These are phyloP conservation scores for Xestia sexstrigata DNA, from an alignment of 2,888 invertebrate species.

Conservation along the genomic window DNA sequence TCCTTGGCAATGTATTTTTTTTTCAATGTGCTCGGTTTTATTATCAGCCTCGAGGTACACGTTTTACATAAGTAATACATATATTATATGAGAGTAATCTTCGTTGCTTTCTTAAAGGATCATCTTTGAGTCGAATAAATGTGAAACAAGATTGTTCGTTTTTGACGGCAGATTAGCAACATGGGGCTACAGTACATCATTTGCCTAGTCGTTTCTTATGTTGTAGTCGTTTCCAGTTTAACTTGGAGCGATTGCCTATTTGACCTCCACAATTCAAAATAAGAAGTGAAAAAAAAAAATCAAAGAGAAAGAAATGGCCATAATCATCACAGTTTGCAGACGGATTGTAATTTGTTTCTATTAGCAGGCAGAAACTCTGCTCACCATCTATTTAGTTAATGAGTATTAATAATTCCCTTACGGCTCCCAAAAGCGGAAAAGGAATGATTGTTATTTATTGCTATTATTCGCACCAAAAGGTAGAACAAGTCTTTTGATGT, in stretches of 20 bases:
- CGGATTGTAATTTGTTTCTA: constrained; percentile 5
- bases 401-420: constrained; percentile 21
- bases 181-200: neutral
- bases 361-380: constrained; percentile 3
- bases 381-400: constrained; percentile 19
- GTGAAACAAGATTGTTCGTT: neutral
- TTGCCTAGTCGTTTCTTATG: neutral
- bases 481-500: neutral
- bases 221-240: neutral
- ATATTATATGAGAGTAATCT: constrained; percentile 28
- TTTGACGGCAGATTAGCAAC: neutral
- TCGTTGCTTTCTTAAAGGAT: neutral
- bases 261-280: neutral
- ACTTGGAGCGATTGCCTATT: neutral
- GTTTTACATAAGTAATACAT: constrained; percentile 19
- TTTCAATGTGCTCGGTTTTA: constrained; percentile 49
- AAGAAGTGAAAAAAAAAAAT: neutral
- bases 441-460: neutral
- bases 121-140: neutral
- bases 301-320: neutral
- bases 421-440: neutral
- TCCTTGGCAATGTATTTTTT: constrained; percentile 36
- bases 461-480: neutral
- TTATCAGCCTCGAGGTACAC: constrained; percentile 27
- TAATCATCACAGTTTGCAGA: neutral